Percentiles rank a stretch among this genome's conserved stretches.
Evolutionary conservation across 1,140 invertebrate genomes (phyloP).

Genomic region (Procambarus virginalis): DNA sequence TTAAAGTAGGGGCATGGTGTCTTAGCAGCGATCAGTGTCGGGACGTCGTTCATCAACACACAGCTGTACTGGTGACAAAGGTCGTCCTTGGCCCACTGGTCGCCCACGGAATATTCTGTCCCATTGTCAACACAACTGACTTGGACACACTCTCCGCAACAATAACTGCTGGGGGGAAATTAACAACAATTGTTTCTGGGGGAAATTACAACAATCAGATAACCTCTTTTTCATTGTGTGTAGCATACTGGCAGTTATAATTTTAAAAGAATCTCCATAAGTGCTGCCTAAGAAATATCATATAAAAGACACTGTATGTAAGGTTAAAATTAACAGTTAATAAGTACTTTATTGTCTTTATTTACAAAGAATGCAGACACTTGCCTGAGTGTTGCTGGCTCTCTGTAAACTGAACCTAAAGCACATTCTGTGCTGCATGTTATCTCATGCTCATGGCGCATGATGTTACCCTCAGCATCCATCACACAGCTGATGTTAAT

Average conservation of each 20-base stretch:
- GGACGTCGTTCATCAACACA: constrained; percentile 56
- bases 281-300: too few species aligned
- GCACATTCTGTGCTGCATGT: constrained; percentile 61
- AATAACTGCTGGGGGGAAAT: constrained; percentile 73
- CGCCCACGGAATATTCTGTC: constrained; percentile 74
- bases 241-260: too few species aligned
- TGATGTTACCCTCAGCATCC: constrained; percentile 49
- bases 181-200: too few species aligned
- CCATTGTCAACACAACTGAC: constrained; percentile 79
- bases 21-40: constrained; percentile 59
- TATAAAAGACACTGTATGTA: too few species aligned
- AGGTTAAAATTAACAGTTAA: too few species aligned
- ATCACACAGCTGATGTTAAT: constrained; percentile 40
- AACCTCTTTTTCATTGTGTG: too few species aligned
- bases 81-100: constrained; percentile 68
- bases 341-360: too few species aligned
- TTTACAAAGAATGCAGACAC: too few species aligned
- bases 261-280: too few species aligned
- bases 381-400: constrained; percentile 49
- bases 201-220: too few species aligned
- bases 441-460: constrained; percentile 51
- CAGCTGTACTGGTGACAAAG: constrained; percentile 71
- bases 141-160: constrained; percentile 84
- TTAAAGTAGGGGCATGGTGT: constrained; percentile 63
- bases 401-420: constrained; percentile 55